phyloP scores from a whole-genome alignment of 2,888 invertebrate genomes.

The Pseudolycoriella hygida region DNA sequence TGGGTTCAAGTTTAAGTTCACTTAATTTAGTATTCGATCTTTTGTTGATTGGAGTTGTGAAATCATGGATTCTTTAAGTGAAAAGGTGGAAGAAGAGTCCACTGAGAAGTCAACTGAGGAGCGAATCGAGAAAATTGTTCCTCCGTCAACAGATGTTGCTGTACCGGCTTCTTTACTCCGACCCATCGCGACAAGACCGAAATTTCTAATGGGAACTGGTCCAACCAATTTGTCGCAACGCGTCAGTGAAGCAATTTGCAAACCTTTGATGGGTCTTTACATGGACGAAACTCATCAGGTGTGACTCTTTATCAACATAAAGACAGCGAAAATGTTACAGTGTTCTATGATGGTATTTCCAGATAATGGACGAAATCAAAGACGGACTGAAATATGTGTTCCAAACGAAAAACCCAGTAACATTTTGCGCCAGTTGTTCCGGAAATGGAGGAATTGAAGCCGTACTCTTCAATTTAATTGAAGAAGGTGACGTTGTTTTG shows the following conservation, averaged over 20 bases:
- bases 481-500: slow-evolving; percentile 53
- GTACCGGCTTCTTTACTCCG: slow-evolving; percentile 31
- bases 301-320: slow-evolving; percentile 7
- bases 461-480: slow-evolving; percentile 60
- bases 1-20: too few relatives aligned
- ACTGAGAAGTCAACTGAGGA: too few relatives aligned
- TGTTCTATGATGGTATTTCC: slow-evolving; percentile 6
- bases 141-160: slow-evolving; percentile 22
- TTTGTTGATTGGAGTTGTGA: too few relatives aligned
- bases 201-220: slow-evolving; percentile 56
- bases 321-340: background rate
- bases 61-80: too few relatives aligned
- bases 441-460: slow-evolving; percentile 72
- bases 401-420: slow-evolving; percentile 65
- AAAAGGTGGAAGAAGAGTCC: too few relatives aligned
- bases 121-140: too few relatives aligned
- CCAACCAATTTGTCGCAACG: slow-evolving; percentile 53
- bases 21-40: too few relatives aligned
- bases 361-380: slow-evolving; percentile 72
- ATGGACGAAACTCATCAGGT: slow-evolving; percentile 31
- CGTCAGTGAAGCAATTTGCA: slow-evolving; percentile 41
- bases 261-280: slow-evolving; percentile 43
- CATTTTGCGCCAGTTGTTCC: slow-evolving; percentile 55
- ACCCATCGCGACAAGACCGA: slow-evolving; percentile 38
- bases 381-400: slow-evolving; percentile 68